Conservation (phyloP, 2,113 vertebrate species). For the Cervus canadensis region DNA sequence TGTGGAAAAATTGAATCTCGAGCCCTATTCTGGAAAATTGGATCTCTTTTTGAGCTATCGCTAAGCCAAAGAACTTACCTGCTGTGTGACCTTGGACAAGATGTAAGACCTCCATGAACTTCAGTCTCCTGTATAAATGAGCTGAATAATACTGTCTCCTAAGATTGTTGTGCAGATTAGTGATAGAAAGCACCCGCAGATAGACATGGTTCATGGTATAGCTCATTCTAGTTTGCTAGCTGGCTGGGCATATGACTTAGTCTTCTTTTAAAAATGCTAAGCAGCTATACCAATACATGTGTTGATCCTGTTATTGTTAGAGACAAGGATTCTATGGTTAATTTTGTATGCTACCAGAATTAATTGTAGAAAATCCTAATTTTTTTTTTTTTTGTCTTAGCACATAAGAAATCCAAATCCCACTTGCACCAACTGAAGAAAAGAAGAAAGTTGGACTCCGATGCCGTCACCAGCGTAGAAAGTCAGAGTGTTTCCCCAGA, state of each 20-base stretch:
- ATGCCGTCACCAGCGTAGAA: background rate
- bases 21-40: background rate
- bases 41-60: background rate
- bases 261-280: constrained; percentile 15
- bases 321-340: constrained; percentile 11
- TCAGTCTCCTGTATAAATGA: background rate
- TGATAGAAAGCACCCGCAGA: background rate
- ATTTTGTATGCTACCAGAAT: constrained; percentile 26
- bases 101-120: background rate
- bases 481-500: background rate
- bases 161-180: background rate
- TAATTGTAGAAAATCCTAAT: background rate
- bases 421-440: constrained; percentile 90
- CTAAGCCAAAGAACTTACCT: background rate
- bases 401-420: constrained; percentile 93
- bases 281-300: background rate
- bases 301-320: background rate
- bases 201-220: background rate
- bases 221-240: background rate
- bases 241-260: background rate
- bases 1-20: background rate
- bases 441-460: constrained; percentile 80
- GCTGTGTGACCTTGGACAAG: background rate
- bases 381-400: constrained; percentile 75
- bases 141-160: background rate